phyloP scores from a whole-genome alignment of 2,113 vertebrate species.

The Rhabdornis inornatus region DNA sequence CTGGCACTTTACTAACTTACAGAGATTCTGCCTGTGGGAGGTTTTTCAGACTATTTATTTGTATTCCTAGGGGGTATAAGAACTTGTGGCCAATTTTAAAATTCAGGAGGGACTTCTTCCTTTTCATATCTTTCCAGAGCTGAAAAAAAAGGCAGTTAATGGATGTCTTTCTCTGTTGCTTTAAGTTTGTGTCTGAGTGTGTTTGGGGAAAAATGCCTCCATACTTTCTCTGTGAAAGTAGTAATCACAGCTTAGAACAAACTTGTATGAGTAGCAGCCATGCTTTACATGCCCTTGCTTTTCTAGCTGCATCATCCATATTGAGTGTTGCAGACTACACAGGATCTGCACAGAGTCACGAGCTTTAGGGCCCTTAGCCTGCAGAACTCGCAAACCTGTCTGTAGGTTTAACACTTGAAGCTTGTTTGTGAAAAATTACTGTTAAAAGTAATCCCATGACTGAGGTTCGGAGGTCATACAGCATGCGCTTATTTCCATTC shows the following conservation, averaged over 20 bases:
- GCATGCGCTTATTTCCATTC: not conserved
- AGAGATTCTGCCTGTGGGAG: not conserved
- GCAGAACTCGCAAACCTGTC: not conserved
- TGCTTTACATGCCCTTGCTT: not conserved
- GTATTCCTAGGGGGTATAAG: not conserved
- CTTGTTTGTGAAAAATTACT: not conserved
- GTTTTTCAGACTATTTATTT: not conserved
- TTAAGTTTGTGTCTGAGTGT: not conserved
- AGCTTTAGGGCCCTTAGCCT: not conserved
- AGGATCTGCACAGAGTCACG: not conserved
- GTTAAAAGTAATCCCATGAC: not conserved
- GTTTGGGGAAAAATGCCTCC: not conserved
- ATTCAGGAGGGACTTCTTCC: not conserved
- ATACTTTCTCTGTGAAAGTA: not conserved
- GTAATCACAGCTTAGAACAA: not conserved
- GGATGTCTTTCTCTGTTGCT: not conserved
- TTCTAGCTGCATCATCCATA: not conserved
- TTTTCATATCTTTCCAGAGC: no score
- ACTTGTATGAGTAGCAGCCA: rapidly evolving
- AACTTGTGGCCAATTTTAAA: not conserved
- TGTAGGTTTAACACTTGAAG: not conserved
- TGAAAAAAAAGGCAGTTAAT: not conserved
- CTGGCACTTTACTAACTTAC: not conserved
- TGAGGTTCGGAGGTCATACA: not conserved
- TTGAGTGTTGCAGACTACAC: not conserved